Percentiles rank a stretch among this genome's conserved stretches.
These are phyloP conservation scores for Sceloporus tristichus DNA, from an alignment of 2,113 vertebrate species.

Conservation along the genomic window DNA sequence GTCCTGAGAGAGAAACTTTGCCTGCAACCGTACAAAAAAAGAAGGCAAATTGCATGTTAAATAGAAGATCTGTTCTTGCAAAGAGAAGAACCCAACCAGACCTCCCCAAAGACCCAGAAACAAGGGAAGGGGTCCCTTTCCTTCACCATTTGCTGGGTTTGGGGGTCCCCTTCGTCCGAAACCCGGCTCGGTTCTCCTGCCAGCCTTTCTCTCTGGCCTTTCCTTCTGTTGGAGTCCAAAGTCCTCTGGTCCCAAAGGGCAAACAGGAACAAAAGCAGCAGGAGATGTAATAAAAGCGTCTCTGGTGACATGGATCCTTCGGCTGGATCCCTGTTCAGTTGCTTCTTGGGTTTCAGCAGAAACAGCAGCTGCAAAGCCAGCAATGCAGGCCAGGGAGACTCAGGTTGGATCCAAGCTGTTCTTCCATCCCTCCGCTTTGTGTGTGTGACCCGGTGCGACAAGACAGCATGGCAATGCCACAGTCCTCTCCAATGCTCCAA, in stretches of 20 bases:
- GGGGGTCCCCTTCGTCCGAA: background rate
- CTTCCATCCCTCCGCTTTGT: background rate
- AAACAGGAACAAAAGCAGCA: conserved; percentile 20
- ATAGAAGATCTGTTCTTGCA: background rate
- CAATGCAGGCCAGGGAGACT: background rate
- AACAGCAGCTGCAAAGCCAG: background rate
- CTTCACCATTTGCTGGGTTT: conserved; percentile 67
- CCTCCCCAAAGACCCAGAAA: background rate
- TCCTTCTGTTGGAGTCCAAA: conserved; percentile 63
- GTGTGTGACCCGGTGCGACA: too few species aligned
- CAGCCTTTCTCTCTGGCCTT: background rate
- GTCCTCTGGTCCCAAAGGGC: conserved; percentile 60
- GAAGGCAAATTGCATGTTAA: background rate
- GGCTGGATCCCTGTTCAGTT: conserved; percentile 62
- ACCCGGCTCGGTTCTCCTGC: accelerated
- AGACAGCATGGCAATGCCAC: too few species aligned
- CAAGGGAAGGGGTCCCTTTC: background rate
- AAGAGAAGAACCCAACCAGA: background rate
- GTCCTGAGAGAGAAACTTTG: conserved; percentile 91
- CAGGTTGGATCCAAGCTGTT: too few species aligned
- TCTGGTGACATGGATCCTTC: conserved; percentile 71
- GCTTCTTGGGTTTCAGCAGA: conserved; percentile 63
- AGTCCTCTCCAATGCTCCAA: background rate
- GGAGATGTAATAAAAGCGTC: conserved; percentile 68
- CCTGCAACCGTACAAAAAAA: conserved; percentile 72